These are phyloP conservation scores for Drosophila paramelanica DNA, from an alignment of 2,888 invertebrate species.

Conservation along the genomic window DNA sequence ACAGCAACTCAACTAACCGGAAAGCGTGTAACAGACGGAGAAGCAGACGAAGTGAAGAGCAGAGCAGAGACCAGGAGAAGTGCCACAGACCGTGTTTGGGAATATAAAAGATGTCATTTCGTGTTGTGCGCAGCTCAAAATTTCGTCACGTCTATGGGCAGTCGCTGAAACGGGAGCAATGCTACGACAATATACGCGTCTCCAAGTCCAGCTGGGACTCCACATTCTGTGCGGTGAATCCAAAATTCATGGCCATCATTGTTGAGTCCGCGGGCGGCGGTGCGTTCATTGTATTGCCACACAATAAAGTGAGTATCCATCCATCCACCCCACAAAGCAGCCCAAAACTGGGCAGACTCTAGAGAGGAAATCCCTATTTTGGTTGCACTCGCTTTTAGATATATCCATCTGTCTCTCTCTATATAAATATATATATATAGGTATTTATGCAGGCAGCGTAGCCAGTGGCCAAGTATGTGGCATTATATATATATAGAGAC, in stretches of 20 bases:
- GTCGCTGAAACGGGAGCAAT: slow-evolving; percentile 96
- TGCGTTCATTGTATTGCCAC: slow-evolving; percentile 96
- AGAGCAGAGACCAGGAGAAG: slow-evolving; percentile 6
- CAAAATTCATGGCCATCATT: slow-evolving; percentile 98
- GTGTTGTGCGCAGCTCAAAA: slow-evolving; percentile 98
- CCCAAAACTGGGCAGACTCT: neutral
- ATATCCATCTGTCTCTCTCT: neutral
- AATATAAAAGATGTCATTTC: slow-evolving; percentile 93
- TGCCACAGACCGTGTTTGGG: neutral
- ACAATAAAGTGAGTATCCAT: slow-evolving; percentile 90
- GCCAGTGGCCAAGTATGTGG: slow-evolving; percentile 6
- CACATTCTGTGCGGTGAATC: slow-evolving; percentile 99
- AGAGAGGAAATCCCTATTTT: slow-evolving; percentile 37
- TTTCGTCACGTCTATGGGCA: slow-evolving; percentile 97
- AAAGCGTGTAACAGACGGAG: neutral
- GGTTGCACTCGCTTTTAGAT: slow-evolving; percentile 18
- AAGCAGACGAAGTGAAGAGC: neutral
- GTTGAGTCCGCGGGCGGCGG: slow-evolving; percentile 98
- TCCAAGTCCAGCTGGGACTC: slow-evolving; percentile 99
- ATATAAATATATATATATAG: slow-evolving; percentile 11
- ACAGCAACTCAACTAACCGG: slow-evolving; percentile 7
- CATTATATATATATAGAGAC: slow-evolving; percentile 24
- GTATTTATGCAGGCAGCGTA: neutral
- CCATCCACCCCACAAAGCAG: too few species aligned
- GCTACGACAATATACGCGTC: slow-evolving; percentile 98